Percentiles rank a stretch among this genome's conserved stretches.
Evolutionary conservation across 1,140 invertebrate genomes (phyloP).

Genomic region (Atopsyche davidsoni): DNA sequence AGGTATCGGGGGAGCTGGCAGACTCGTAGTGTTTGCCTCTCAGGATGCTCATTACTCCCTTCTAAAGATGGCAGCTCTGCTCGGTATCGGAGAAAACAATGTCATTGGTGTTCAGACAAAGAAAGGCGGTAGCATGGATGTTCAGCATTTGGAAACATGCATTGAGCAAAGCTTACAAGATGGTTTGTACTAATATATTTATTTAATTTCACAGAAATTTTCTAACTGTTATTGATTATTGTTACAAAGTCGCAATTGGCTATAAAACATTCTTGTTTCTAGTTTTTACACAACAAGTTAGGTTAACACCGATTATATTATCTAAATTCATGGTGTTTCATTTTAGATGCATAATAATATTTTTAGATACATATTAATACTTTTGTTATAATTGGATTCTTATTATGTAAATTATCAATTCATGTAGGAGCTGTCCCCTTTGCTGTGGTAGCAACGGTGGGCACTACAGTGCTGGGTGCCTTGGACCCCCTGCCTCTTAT

Average conservation of each 20-base stretch:
- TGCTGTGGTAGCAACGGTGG: conserved; percentile 85
- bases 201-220: too few species aligned
- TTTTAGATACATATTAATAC: too few species aligned
- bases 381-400: not conserved
- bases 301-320: too few species aligned
- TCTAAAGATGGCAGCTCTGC: conserved; percentile 72
- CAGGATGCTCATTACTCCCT: conserved; percentile 93
- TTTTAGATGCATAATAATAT: too few species aligned
- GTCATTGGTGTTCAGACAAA: conserved; percentile 69
- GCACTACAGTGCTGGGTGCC: conserved; percentile 78
- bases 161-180: conserved; percentile 59
- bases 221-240: too few species aligned
- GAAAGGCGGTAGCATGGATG: conserved; percentile 69
- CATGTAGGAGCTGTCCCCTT: conserved; percentile 61
- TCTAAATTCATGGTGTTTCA: too few species aligned
- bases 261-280: too few species aligned
- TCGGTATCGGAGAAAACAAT: conserved; percentile 73
- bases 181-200: too few species aligned
- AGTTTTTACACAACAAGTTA: too few species aligned
- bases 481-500: conserved; percentile 85
- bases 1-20: conserved; percentile 60
- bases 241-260: too few species aligned
- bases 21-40: conserved; percentile 74
- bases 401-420: not conserved
- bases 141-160: conserved; percentile 61